These are phyloP conservation scores for Pluvianellus socialis DNA, from an alignment of 2,113 vertebrate genomes.

Conservation along the genomic window DNA sequence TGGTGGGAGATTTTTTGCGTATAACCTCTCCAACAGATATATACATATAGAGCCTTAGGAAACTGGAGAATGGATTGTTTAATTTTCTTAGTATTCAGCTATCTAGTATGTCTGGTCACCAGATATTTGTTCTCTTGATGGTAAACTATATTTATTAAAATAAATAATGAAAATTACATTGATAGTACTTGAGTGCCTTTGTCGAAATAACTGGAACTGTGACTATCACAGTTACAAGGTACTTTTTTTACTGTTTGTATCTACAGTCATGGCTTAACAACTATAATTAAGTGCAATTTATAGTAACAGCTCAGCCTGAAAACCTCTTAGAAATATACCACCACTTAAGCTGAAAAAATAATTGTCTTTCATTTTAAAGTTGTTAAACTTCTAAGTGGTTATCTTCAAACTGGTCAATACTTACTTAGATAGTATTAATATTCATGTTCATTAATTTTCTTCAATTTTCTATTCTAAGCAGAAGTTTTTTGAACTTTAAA, in stretches of 20 bases:
- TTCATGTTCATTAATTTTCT: not conserved
- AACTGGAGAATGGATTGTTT: not conserved
- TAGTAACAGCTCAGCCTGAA: not conserved
- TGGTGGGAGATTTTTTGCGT: not conserved
- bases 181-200: not conserved
- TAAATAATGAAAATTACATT: not conserved
- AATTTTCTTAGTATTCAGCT: not conserved
- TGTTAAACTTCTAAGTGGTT: not conserved
- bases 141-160: not conserved
- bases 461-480: not conserved
- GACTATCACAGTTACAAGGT: not conserved
- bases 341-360: not conserved
- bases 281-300: not conserved
- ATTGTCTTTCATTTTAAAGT: not conserved
- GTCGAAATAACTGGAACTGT: not conserved
- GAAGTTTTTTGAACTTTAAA: not conserved
- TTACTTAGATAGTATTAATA: not conserved
- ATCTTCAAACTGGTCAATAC: not conserved
- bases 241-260: not conserved
- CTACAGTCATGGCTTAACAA: not conserved
- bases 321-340: not conserved
- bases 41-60: not conserved
- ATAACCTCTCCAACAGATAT: not conserved
- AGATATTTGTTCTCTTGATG: not conserved
- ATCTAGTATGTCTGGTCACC: not conserved